Evolutionary conservation across 2,888 invertebrate genomes (phyloP).

Genomic region (Scaptomyza flava): DNA sequence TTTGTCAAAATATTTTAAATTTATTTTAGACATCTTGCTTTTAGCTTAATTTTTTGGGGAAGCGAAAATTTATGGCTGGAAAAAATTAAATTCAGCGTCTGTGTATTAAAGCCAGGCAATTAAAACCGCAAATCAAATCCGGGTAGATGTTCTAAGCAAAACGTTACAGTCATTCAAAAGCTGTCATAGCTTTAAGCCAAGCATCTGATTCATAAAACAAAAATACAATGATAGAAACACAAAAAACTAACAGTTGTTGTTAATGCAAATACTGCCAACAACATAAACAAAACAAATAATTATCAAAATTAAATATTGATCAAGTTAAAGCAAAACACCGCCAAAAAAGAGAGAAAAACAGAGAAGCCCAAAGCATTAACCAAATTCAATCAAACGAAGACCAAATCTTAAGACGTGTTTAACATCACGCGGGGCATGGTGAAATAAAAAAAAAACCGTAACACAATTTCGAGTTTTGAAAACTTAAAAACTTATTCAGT

Average conservation of each 20-base stretch:
- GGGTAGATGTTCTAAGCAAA: constrained; percentile 51
- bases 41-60: constrained; percentile 32
- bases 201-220: constrained; percentile 36
- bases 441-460: constrained; percentile 28
- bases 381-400: neutral
- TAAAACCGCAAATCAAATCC: constrained; percentile 56
- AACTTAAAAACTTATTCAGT: constrained; percentile 19
- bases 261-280: constrained; percentile 33
- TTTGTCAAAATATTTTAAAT: constrained; percentile 42
- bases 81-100: constrained; percentile 50
- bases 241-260: constrained; percentile 1
- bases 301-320: constrained; percentile 53
- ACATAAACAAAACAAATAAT: constrained; percentile 45
- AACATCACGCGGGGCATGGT: constrained; percentile 26
- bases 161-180: constrained; percentile 48
- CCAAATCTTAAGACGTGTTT: constrained; percentile 6
- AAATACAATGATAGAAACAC: constrained; percentile 1
- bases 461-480: constrained; percentile 30
- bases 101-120: constrained; percentile 49
- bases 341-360: neutral
- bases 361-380: constrained; percentile 1
- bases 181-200: constrained; percentile 32
- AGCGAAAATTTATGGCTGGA: constrained; percentile 41
- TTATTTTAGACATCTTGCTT: constrained; percentile 7
- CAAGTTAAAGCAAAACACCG: constrained; percentile 18